These are phyloP conservation scores for Oligia strigilis DNA, from an alignment of 2,888 invertebrate genomes.

Conservation along the genomic window DNA sequence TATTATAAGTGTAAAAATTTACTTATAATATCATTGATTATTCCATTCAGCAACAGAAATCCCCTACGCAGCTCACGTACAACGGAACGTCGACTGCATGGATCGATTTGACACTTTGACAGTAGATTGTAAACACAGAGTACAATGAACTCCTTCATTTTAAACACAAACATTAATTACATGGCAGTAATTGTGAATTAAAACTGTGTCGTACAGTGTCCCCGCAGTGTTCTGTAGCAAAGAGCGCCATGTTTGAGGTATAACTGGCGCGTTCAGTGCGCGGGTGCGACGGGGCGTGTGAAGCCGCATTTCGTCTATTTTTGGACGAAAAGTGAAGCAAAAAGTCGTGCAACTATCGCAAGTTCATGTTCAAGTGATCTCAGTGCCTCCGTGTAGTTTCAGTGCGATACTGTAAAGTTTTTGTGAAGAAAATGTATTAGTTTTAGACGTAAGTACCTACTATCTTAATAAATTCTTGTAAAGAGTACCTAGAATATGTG, in stretches of 20 bases:
- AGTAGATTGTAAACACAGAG: conserved; percentile 82
- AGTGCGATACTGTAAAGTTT: conserved; percentile 29
- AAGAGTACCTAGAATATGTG: neutral
- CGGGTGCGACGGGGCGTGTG: conserved; percentile 74
- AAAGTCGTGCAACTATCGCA: conserved; percentile 49
- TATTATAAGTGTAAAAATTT: too few species aligned
- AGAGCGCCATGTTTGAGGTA: conserved; percentile 24
- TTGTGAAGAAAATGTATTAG: conserved; percentile 9
- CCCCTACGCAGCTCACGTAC: conserved; percentile 7
- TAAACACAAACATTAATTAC: conserved; percentile 71
- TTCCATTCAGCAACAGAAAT: neutral
- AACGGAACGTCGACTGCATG: conserved; percentile 41
- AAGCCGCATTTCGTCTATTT: conserved; percentile 57
- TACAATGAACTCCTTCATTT: conserved; percentile 83
- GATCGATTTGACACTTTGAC: conserved; percentile 71
- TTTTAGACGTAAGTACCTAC: conserved; percentile 39
- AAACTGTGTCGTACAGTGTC: conserved; percentile 71
- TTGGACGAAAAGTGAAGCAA: conserved; percentile 51
- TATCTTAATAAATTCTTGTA: neutral
- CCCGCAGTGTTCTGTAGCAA: conserved; percentile 27
- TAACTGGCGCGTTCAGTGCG: conserved; percentile 51
- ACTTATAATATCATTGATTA: too few species aligned
- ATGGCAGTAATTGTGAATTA: conserved; percentile 74
- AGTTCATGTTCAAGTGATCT: conserved; percentile 57
- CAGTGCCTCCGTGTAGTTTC: conserved; percentile 42